phyloP scores from a whole-genome alignment of 2,797 vertebrate genomes.

The Danio tinwini region DNA sequence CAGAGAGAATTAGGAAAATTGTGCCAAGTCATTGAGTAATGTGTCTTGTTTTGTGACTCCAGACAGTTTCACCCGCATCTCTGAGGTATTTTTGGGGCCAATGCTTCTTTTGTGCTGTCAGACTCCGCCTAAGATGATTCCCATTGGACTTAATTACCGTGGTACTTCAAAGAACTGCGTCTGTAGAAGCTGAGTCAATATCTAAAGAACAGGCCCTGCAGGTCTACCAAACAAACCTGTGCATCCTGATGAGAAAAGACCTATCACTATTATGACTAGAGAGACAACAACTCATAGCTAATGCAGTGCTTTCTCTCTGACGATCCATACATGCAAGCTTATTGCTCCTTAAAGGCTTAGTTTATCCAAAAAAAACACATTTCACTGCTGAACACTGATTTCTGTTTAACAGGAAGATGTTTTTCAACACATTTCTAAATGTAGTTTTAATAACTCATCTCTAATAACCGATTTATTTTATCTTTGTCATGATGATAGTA shows the following conservation, averaged over 20 bases:
- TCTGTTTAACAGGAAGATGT: too few relatives aligned
- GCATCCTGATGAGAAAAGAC: slow-evolving; percentile 23
- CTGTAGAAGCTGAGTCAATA: slow-evolving; percentile 29
- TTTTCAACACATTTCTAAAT: too few relatives aligned
- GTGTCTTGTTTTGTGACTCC: slow-evolving; percentile 18
- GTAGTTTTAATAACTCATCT: too few relatives aligned
- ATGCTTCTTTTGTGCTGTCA: slow-evolving; percentile 18
- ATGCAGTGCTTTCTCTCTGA: background rate
- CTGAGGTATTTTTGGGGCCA: slow-evolving; percentile 22
- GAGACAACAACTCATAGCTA: slow-evolving; percentile 9
- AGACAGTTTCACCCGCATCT: slow-evolving; percentile 20
- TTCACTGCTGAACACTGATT: too few relatives aligned
- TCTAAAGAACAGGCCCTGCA: slow-evolving; percentile 2
- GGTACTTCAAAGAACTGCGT: slow-evolving; percentile 39
- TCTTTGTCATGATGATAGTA: too few relatives aligned
- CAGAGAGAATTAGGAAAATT: background rate
- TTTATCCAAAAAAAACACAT: background rate
- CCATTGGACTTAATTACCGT: slow-evolving; percentile 51
- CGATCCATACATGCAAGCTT: background rate
- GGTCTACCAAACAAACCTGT: slow-evolving; percentile 29
- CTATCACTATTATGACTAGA: slow-evolving; percentile 18
- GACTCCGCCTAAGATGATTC: slow-evolving; percentile 15
- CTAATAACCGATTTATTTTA: too few relatives aligned
- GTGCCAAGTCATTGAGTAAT: background rate
- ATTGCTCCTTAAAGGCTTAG: background rate